Evolutionary conservation across 2,888 invertebrate species (phyloP).

Genomic region (Epistrophe grossulariae): DNA sequence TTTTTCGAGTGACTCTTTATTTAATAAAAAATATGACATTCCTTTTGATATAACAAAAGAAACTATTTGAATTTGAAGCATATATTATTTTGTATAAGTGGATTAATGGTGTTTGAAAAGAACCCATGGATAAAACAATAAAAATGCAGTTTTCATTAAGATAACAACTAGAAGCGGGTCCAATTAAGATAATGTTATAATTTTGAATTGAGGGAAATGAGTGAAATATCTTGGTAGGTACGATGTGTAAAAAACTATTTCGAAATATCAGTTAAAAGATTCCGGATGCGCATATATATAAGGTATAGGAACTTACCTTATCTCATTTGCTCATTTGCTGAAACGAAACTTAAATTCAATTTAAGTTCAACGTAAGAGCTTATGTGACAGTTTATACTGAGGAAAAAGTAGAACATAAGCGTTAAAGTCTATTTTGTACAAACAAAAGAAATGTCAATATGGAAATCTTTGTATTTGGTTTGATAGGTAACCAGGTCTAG

Average conservation of each 20-base stretch:
- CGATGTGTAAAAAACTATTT: neutral
- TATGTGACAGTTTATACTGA: too few species aligned
- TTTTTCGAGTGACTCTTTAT: neutral
- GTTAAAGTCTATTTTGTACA: too few species aligned
- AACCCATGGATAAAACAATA: constrained; percentile 57
- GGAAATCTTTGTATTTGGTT: too few species aligned
- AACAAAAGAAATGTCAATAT: too few species aligned
- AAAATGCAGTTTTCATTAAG: constrained; percentile 63
- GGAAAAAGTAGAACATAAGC: too few species aligned
- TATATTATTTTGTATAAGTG: neutral
- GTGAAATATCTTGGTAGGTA: neutral
- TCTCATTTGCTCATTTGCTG: too few species aligned
- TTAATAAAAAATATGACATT: constrained; percentile 57
- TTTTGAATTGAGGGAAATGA: neutral
- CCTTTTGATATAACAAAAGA: constrained; percentile 22
- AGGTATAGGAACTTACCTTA: too few species aligned
- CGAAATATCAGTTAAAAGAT: neutral
- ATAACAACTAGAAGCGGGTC: constrained; percentile 36
- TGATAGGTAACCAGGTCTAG: too few species aligned
- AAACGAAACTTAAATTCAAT: too few species aligned
- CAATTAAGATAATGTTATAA: constrained; percentile 28
- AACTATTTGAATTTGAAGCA: neutral
- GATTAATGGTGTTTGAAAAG: constrained; percentile 3
- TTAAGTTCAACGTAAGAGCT: too few species aligned
- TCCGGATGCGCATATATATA: neutral